A percentile compares a stretch with the other conserved stretches of the same genome.
Conservation (phyloP, 2,888 invertebrate genomes). For the Ormyrus pomaceus region DNA sequence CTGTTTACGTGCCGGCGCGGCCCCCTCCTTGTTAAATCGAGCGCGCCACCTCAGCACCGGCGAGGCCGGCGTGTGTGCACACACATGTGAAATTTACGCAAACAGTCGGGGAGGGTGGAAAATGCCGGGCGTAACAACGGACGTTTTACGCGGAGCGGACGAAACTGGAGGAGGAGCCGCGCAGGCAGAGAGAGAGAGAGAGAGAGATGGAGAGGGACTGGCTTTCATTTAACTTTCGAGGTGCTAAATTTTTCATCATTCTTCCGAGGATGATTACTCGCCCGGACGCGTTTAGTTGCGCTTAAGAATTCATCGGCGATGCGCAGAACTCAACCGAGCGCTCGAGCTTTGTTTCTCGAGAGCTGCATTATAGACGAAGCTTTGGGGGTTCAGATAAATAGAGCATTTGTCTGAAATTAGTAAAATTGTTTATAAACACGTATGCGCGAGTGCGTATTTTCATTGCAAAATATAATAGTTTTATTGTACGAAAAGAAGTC, state of each 20-base stretch:
- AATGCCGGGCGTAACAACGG: slow-evolving; percentile 28
- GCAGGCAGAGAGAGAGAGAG: no score
- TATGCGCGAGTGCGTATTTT: no score
- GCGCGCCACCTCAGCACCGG: slow-evolving; percentile 9
- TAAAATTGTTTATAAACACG: no score
- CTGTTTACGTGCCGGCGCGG: slow-evolving; percentile 28
- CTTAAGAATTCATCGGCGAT: slow-evolving; percentile 22
- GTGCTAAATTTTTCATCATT: slow-evolving; percentile 44
- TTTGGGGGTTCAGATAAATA: no score
- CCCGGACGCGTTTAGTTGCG: neutral
- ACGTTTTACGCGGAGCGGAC: slow-evolving; percentile 30
- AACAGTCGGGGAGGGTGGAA: slow-evolving; percentile 14
- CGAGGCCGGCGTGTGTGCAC: neutral
- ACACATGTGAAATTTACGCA: slow-evolving; percentile 32
- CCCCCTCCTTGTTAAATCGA: slow-evolving; percentile 48
- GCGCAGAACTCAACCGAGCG: slow-evolving; percentile 2
- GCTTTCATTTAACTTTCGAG: slow-evolving; percentile 34
- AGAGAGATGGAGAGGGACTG: no score
- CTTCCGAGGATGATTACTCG: slow-evolving; percentile 1
- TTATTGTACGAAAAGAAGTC: no score
- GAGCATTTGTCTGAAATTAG: no score
- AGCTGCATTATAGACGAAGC: no score
- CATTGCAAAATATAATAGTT: no score
- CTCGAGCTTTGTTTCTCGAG: neutral
- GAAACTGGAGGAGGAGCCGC: slow-evolving; percentile 21